Base-by-base conservation (phyloP, 2,888 invertebrate species). In the Troglohyphantes excavatus region DNA sequence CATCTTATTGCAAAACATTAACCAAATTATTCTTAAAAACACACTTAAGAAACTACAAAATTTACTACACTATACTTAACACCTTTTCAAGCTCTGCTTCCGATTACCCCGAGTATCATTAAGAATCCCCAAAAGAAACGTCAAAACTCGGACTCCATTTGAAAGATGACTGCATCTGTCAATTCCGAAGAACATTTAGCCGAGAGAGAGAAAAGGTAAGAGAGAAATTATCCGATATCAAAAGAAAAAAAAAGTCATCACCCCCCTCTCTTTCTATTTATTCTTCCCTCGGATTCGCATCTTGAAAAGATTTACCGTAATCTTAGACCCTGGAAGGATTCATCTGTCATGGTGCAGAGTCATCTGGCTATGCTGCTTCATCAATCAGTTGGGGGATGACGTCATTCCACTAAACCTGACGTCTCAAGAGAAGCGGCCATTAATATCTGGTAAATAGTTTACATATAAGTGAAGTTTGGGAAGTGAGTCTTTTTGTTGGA, bases 141-240 rank as follows among this genome's bases (percentile, higher is more conserved):
- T 78, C 78, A 78, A 78, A 78, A 65, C 78, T 65, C 78, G 65
- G 78, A 63, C 29, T 27, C 78, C 23, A 63, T 29, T 68, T 78
- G 78, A 78, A 78, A 76, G 70, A 82, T 82, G 82, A 82, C 70
- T 61, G 82, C 19, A 23, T 59, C 72, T 70, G 82, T 70, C 82
- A 82, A 82, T 82, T 82, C 68, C 27, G 59, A 72, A 39, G 82
- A 53, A 82, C 82, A 82, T 72, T 82, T 82, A 82, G 61, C 26
- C n/a, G 61, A 63, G 33, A 68, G 79, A 81, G 59, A 72, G 82
- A 82, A 81, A 81, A 53, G 5, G 53, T 53, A 53, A 39, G 53
- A 68, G 70, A 72, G 82, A 82, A 82, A 82, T 82, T 82, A 82
- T 82, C 82, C 70, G 61, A 59, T 70, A 82, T 82, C 82, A 70